Evolutionary conservation across 2,113 vertebrate genomes (phyloP).

Genomic region (Syngnathoides biaculeatus): DNA sequence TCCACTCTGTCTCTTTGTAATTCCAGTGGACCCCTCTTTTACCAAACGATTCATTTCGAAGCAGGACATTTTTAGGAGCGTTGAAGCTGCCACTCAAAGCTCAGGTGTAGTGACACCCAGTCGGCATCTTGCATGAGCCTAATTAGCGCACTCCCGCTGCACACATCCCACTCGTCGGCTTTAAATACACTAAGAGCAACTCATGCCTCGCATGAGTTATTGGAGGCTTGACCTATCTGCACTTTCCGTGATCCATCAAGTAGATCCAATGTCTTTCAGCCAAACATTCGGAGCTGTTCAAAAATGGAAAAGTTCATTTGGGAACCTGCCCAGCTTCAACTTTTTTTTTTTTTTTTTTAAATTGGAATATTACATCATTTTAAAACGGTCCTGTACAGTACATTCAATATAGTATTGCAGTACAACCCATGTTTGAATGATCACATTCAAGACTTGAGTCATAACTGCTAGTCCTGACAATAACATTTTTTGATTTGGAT

Average conservation of each 20-base stretch:
- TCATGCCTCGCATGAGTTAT: conserved; percentile 76
- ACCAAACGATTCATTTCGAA: conserved; percentile 86
- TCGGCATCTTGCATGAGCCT: conserved; percentile 83
- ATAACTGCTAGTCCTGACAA: too few relatives aligned
- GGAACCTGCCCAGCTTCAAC: conserved; percentile 2
- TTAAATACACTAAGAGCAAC: conserved; percentile 45
- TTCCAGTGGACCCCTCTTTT: conserved; percentile 93
- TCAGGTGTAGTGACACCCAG: conserved; percentile 82
- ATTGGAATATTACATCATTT: background rate
- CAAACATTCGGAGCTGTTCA: background rate
- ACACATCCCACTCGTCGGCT: conserved; percentile 24
- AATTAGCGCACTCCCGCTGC: conserved; percentile 28
- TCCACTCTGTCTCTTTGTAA: conserved; percentile 78
- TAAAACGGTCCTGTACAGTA: too few relatives aligned
- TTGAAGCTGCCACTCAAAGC: conserved; percentile 82
- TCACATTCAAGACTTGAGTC: too few relatives aligned
- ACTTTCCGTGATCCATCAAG: conserved; percentile 59
- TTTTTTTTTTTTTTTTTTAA: conserved; percentile 1
- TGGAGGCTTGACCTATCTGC: conserved; percentile 50
- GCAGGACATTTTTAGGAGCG: conserved; percentile 84
- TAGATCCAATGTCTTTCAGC: conserved; percentile 67
- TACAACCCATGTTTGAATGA: too few relatives aligned
- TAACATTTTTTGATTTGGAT: too few relatives aligned
- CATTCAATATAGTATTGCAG: too few relatives aligned
- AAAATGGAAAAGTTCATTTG: background rate